phyloP scores from a whole-genome alignment of 2,797 vertebrate genomes.

The Cossypha polioptera region DNA sequence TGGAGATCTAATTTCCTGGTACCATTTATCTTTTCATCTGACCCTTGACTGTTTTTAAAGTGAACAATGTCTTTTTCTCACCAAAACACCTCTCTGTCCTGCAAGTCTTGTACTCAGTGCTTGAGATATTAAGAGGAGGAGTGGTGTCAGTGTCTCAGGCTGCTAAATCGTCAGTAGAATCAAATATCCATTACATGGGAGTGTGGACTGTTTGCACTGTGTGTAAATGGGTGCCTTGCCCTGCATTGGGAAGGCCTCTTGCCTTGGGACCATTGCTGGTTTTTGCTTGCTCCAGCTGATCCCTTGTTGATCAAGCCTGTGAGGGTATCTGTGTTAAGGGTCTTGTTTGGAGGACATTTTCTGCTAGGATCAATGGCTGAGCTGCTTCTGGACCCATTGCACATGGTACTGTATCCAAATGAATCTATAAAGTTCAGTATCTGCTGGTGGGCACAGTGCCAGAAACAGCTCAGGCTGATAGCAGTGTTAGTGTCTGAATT shows the following conservation, averaged over 20 bases:
- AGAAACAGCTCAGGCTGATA: not conserved
- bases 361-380: not conserved
- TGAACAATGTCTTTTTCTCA: not conserved
- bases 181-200: not conserved
- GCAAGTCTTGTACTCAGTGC: not conserved
- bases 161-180: not conserved
- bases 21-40: not conserved
- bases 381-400: not conserved
- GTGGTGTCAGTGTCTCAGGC: not conserved
- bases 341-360: not conserved
- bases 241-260: not conserved
- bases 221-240: not conserved
- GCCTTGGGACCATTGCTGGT: not conserved
- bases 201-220: not conserved
- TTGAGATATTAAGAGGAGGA: not conserved
- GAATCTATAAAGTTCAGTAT: not conserved
- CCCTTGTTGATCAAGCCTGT: not conserved
- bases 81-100: not conserved
- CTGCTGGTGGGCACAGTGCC: not conserved
- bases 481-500: not conserved
- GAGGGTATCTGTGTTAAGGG: not conserved
- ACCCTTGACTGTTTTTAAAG: not conserved
- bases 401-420: not conserved
- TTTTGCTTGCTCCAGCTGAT: not conserved
- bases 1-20: slow-evolving; percentile 9